These are phyloP conservation scores for Lymantria dispar DNA, from an alignment of 2,888 invertebrate genomes.

Conservation along the genomic window DNA sequence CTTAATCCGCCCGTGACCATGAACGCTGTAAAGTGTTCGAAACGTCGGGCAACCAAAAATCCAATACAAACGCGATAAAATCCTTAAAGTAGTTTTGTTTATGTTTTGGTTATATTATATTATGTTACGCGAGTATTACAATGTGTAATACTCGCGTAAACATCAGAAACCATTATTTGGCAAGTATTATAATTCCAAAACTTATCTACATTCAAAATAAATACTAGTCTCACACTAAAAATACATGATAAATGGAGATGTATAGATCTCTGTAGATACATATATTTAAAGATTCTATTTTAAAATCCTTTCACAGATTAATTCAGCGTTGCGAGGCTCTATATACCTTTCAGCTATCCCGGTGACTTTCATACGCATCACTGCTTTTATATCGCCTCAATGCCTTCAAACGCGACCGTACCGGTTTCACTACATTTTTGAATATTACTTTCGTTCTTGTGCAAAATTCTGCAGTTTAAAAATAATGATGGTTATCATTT, in stretches of 20 bases:
- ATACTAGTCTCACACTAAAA: neutral
- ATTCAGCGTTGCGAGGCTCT: constrained; percentile 36
- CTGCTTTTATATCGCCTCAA: constrained; percentile 42
- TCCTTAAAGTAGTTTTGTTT: no score
- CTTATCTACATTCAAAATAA: neutral
- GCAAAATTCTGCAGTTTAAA: neutral
- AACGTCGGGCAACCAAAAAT: no score
- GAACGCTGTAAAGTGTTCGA: no score
- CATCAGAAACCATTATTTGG: no score
- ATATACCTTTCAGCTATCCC: constrained; percentile 31
- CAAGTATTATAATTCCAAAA: no score
- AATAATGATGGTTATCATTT: no score
- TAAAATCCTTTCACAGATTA: constrained; percentile 43
- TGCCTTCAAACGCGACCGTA: constrained; percentile 18
- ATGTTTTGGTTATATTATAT: no score
- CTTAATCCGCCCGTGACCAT: no score
- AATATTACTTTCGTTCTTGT: constrained; percentile 18
- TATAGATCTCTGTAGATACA: no score
- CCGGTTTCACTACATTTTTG: constrained; percentile 26
- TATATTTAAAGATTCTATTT: constrained; percentile 24
- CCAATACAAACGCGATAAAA: no score
- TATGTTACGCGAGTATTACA: no score
- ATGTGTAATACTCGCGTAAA: no score
- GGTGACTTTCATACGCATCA: constrained; percentile 34
- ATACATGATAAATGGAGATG: neutral